A percentile compares a stretch with the other conserved stretches of the same genome.
phyloP scores from a whole-genome alignment of 2,113 vertebrate species.

The Semnopithecus entellus region DNA sequence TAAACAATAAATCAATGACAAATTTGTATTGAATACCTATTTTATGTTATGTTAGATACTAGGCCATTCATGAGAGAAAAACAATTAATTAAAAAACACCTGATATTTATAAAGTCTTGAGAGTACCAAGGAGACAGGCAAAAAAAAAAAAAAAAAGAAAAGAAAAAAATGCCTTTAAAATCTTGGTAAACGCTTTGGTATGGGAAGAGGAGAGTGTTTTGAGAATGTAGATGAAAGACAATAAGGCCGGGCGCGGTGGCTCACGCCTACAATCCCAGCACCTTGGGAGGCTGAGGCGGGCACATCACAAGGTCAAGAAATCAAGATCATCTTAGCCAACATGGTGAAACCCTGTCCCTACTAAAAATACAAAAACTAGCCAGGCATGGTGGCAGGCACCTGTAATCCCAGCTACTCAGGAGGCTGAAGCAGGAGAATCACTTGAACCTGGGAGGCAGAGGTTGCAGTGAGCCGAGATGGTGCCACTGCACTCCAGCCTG shows the following conservation, averaged over 20 bases:
- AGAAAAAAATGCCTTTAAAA: neutral
- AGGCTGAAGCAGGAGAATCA: too few species aligned
- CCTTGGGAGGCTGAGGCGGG: too few species aligned
- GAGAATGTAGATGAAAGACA: neutral
- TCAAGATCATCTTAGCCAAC: too few species aligned
- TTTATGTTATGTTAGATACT: neutral
- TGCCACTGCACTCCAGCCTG: too few species aligned
- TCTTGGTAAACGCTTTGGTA: neutral
- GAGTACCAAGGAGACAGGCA: neutral
- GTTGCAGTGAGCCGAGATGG: too few species aligned
- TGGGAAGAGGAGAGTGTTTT: neutral
- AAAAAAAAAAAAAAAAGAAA: neutral
- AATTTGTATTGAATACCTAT: neutral
- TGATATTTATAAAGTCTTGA: neutral
- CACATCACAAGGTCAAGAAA: too few species aligned
- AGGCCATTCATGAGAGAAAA: neutral
- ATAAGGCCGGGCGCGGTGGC: neutral
- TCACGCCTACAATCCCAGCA: too few species aligned
- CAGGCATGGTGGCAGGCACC: too few species aligned
- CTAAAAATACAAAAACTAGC: too few species aligned
- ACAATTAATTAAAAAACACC: neutral
- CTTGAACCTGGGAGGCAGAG: too few species aligned
- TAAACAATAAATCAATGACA: neutral
- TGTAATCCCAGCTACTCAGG: too few species aligned
- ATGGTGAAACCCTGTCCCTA: too few species aligned